phyloP scores from a whole-genome alignment of 2,888 invertebrate genomes.

The Neoscelio sp. region DNA sequence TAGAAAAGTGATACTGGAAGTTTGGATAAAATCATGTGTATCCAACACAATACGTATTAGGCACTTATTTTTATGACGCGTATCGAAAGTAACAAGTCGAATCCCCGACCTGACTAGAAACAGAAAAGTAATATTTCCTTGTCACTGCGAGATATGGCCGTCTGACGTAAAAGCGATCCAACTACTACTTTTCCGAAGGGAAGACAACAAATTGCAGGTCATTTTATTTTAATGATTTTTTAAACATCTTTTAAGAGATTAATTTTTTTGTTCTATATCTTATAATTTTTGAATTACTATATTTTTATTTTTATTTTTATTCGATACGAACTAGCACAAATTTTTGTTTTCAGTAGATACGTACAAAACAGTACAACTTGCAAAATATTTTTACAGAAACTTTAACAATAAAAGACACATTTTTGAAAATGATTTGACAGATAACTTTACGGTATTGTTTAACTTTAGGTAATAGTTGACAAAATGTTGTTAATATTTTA shows the following conservation, averaged over 20 bases:
- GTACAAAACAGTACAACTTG: background rate
- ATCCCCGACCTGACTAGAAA: constrained; percentile 20
- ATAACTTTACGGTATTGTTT: no score
- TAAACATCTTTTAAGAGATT: constrained; percentile 6
- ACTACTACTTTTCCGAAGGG: constrained; percentile 21
- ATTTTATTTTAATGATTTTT: constrained; percentile 1
- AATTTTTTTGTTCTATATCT: no score
- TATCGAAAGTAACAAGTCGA: constrained; percentile 19
- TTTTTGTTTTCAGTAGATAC: constrained; percentile 2
- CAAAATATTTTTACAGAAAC: background rate
- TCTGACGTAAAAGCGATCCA: constrained; percentile 42
- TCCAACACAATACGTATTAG: constrained; percentile 7
- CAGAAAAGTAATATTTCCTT: constrained; percentile 33
- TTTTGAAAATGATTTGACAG: no score
- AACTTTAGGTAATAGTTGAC: no score
- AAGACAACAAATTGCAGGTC: constrained; percentile 7
- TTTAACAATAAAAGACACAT: no score
- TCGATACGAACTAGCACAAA: constrained; percentile 2
- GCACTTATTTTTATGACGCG: constrained; percentile 14
- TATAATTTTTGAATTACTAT: no score
- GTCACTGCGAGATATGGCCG: constrained; percentile 24
- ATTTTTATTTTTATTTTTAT: background rate
- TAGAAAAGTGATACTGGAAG: background rate
- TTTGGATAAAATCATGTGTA: constrained; percentile 10
- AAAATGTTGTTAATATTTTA: no score